These are phyloP conservation scores for Sebastes jordani DNA, from an alignment of 2,797 vertebrate genomes.

Conservation along the genomic window DNA sequence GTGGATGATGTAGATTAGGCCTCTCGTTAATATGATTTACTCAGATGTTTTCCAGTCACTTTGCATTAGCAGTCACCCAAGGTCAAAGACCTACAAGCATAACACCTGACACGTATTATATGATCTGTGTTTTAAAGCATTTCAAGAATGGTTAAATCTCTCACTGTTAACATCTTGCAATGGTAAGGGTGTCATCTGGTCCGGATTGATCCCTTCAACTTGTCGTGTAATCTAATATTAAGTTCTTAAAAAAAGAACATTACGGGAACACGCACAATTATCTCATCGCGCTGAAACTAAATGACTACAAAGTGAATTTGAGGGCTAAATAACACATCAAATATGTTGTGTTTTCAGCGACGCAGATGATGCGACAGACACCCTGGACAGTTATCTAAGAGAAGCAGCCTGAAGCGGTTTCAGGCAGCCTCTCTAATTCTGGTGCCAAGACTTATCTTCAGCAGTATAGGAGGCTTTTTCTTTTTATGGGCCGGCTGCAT, in stretches of 20 bases:
- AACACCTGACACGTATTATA: slow-evolving; percentile 17
- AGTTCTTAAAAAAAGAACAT: background rate
- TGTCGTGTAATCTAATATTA: background rate
- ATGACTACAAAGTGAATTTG: background rate
- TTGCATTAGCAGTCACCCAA: slow-evolving; percentile 32
- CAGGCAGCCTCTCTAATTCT: slow-evolving; percentile 50
- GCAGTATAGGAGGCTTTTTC: slow-evolving; percentile 33
- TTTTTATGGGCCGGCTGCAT: slow-evolving; percentile 37
- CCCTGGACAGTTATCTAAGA: slow-evolving; percentile 48
- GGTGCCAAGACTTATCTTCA: slow-evolving; percentile 67
- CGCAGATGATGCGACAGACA: slow-evolving; percentile 30
- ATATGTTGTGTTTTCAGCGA: slow-evolving; percentile 22
- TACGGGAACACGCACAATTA: background rate
- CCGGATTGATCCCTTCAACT: background rate
- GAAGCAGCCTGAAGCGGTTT: slow-evolving; percentile 59
- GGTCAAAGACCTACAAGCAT: slow-evolving; percentile 40
- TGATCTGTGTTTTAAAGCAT: background rate
- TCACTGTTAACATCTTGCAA: slow-evolving; percentile 5
- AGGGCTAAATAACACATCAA: background rate
- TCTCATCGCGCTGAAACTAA: background rate
- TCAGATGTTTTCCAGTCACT: slow-evolving; percentile 28
- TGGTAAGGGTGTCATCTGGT: slow-evolving; percentile 1
- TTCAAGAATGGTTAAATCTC: background rate
- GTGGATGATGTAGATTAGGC: slow-evolving; percentile 54
- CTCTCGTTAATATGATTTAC: slow-evolving; percentile 62